These are phyloP conservation scores for Polyodon spathula DNA, from an alignment of 2,113 vertebrate species.

Conservation along the genomic window DNA sequence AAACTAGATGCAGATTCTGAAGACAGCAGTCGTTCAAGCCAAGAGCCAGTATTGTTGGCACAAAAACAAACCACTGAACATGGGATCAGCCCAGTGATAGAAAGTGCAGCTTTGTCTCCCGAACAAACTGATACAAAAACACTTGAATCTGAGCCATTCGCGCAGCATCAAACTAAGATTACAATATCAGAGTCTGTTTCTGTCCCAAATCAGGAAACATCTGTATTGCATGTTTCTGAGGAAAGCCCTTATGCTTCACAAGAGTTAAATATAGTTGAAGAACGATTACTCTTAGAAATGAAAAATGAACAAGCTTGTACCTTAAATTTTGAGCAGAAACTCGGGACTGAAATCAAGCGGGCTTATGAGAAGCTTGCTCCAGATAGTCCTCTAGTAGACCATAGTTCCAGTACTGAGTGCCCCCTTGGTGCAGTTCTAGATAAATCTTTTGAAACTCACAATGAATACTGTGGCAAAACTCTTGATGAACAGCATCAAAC, in stretches of 20 bases:
- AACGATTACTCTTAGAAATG: too few relatives aligned
- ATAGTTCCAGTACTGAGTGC: neutral
- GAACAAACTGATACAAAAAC: neutral
- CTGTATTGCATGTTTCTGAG: too few relatives aligned
- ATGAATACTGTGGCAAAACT: too few relatives aligned
- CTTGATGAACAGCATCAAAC: too few relatives aligned
- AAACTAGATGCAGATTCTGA: neutral
- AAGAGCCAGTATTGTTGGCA: neutral
- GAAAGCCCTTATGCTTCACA: too few relatives aligned
- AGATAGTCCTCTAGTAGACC: too few relatives aligned
- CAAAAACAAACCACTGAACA: neutral
- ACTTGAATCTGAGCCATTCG: neutral
- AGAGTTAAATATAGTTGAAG: too few relatives aligned
- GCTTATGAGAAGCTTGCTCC: too few relatives aligned
- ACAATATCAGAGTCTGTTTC: neutral
- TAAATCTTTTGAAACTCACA: neutral
- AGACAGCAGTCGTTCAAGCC: neutral
- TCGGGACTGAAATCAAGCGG: too few relatives aligned
- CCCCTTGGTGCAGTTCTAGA: neutral
- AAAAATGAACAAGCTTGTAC: too few relatives aligned
- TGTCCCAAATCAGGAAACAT: neutral
- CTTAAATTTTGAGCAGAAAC: too few relatives aligned
- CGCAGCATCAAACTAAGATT: neutral
- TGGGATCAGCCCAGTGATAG: neutral
- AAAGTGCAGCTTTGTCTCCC: neutral